Evolutionary conservation across 1,140 invertebrate species (phyloP), one percentile per base, ranked within the genome.

Genomic region (Saccostrea glomerata): DNA sequence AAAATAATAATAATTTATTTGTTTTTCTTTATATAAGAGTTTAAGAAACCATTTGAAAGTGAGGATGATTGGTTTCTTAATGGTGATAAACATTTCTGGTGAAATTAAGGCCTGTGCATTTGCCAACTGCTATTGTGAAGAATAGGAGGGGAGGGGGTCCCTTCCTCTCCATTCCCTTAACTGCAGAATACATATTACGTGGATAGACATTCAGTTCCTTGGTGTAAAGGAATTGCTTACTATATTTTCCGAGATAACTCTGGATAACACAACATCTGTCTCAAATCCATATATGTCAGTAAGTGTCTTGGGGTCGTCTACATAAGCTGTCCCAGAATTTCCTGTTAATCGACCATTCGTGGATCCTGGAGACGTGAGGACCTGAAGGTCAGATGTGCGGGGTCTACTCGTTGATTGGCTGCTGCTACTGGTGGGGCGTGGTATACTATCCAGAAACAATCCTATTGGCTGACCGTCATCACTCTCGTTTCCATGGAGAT

Each of bases 401-500:
- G 87, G 87, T 86, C 85, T 86, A 83, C 86, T 84, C 11, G 25
- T 77, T 82, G 89, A 90, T 15, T 63, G 86, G 60, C 58, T 85
- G 60, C 58, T 85, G 86, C 30, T 85, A 13, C 87, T 82, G 40
- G 82, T 82, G 30, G 77, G 86, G 60, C 89, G 84, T 25, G 90
- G 88, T 11, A 87, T 89, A 3, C 90, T 86, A 63, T 92, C 91
- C 82, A 92, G 88, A 6, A 92, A 89, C 54, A 92, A 86, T 70
- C 90, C 91, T 77, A 92, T 91, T 90, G 92, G 93, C 84, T 93
- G 91, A 66, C 88, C 90, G 40, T 91, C 92, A 36, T 89, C 87
- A 82, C 92, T 90, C 73, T 93, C 94, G 55, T 91, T 91, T 30
- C 87, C 87, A 17, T 89, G 91, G 40, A 93, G 90, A 66, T 98